Conservation (phyloP, 2,888 invertebrate genomes). For the Allophyes oxyacanthae region DNA sequence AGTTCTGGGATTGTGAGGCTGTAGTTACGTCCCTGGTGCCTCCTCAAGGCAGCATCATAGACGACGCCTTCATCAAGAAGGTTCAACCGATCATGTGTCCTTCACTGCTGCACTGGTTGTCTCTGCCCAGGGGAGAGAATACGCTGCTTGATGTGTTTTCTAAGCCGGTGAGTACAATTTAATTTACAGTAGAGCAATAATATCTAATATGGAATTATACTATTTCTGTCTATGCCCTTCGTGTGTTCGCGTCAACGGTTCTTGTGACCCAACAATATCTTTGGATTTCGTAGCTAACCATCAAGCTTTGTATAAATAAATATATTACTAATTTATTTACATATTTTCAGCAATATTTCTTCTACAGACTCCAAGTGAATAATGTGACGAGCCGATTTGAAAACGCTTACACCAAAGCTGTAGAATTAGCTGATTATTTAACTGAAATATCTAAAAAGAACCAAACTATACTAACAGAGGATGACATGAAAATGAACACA, state of each 20-base stretch:
- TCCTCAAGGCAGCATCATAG: slow-evolving; percentile 71
- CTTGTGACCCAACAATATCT: no score
- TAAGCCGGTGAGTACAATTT: slow-evolving; percentile 78
- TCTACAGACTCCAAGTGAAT: slow-evolving; percentile 70
- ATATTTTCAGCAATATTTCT: slow-evolving; percentile 80
- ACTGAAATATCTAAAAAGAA: slow-evolving; percentile 67
- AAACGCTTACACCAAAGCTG: slow-evolving; percentile 69
- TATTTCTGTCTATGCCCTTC: no score
- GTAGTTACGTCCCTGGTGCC: slow-evolving; percentile 72
- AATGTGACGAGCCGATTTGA: slow-evolving; percentile 75
- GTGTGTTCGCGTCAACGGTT: no score
- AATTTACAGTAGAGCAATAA: neutral
- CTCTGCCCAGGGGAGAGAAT: slow-evolving; percentile 83
- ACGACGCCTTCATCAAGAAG: slow-evolving; percentile 59
- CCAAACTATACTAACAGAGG: slow-evolving; percentile 53
- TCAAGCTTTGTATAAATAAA: no score
- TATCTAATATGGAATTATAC: no score
- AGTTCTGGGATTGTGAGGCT: slow-evolving; percentile 85
- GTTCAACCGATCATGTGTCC: slow-evolving; percentile 81
- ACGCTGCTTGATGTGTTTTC: slow-evolving; percentile 79
- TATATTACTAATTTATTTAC: neutral
- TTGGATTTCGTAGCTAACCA: no score
- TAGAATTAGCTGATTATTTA: slow-evolving; percentile 63
- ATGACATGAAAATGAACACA: slow-evolving; percentile 64
- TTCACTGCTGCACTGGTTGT: slow-evolving; percentile 83